Percentiles rank a stretch among this genome's conserved stretches.
Evolutionary conservation across 2,888 invertebrate genomes (phyloP).

Genomic region (Nephrotoma guestfalica): DNA sequence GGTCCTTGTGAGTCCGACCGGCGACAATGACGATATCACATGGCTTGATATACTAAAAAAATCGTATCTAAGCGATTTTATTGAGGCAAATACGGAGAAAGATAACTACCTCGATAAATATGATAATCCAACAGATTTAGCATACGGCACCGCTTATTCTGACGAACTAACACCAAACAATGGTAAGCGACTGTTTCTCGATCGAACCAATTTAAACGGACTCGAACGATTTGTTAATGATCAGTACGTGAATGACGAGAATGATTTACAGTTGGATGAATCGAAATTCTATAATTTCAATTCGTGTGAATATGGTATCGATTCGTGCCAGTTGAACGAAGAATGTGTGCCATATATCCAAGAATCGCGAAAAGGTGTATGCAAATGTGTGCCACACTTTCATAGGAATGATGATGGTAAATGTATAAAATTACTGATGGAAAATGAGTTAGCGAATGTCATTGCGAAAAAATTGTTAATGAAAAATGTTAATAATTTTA

Average conservation of each 20-base stretch:
- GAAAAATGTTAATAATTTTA: slow-evolving; percentile 14
- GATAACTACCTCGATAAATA: slow-evolving; percentile 2
- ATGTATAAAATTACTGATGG: slow-evolving; percentile 23
- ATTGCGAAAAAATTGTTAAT: slow-evolving; percentile 14
- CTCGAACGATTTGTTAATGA: slow-evolving; percentile 17
- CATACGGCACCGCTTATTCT: not conserved
- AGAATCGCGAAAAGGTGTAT: slow-evolving; percentile 50
- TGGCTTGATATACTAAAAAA: slow-evolving; percentile 26
- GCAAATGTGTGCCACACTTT: slow-evolving; percentile 54
- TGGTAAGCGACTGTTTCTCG: slow-evolving; percentile 21
- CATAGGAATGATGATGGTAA: slow-evolving; percentile 33
- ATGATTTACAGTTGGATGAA: slow-evolving; percentile 35
- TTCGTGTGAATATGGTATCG: slow-evolving; percentile 44
- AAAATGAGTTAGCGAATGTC: slow-evolving; percentile 19
- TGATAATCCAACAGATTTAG: not conserved
- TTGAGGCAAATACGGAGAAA: not conserved
- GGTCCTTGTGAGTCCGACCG: slow-evolving; percentile 61
- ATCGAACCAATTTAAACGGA: slow-evolving; percentile 17
- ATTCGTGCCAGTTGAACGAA: slow-evolving; percentile 49
- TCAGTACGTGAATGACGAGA: slow-evolving; percentile 21
- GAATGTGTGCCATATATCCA: slow-evolving; percentile 43
- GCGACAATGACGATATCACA: slow-evolving; percentile 32
- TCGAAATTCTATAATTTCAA: slow-evolving; percentile 30
- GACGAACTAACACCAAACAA: slow-evolving; percentile 10
- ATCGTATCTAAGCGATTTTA: slow-evolving; percentile 7